phyloP scores from a whole-genome alignment of 2,113 vertebrate species.

The Coregonus clupeaformis region DNA sequence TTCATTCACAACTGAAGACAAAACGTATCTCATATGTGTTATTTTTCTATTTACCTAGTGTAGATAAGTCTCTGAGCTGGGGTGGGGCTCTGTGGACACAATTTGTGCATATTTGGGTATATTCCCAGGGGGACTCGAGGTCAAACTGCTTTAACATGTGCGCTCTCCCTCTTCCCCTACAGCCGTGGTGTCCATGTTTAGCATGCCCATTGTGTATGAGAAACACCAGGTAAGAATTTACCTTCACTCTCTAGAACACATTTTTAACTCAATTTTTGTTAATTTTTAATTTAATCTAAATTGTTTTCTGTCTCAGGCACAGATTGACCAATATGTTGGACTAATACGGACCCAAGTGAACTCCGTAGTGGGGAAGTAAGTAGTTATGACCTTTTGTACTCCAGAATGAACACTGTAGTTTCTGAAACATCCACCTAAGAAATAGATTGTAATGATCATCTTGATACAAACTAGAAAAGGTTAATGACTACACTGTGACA shows the following conservation, averaged over 20 bases:
- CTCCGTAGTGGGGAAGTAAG: slow-evolving; percentile 95
- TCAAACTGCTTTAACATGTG: slow-evolving; percentile 20
- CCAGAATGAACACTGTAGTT: too few species aligned
- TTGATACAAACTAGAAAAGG: too few species aligned
- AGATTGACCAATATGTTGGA: slow-evolving; percentile 97
- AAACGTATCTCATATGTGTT: not conserved
- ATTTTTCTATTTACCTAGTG: slow-evolving; percentile 41
- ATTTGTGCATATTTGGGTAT: slow-evolving; percentile 23
- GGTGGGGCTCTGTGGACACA: slow-evolving; percentile 7
- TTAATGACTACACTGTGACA: too few species aligned
- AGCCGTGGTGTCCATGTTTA: slow-evolving; percentile 98
- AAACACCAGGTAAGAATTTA: slow-evolving; percentile 90
- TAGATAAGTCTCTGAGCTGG: slow-evolving; percentile 38
- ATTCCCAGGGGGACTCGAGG: slow-evolving; percentile 12
- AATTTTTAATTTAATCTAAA: not conserved
- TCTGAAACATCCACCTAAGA: too few species aligned
- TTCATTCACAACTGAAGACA: too few species aligned
- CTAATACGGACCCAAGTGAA: slow-evolving; percentile 96
- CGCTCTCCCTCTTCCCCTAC: slow-evolving; percentile 26
- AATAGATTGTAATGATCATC: too few species aligned
- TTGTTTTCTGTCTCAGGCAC: slow-evolving; percentile 78
- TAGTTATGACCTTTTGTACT: slow-evolving; percentile 36
- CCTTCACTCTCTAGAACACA: not conserved
- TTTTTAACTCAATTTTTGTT: not conserved
- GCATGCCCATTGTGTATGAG: slow-evolving; percentile 95